phyloP scores from a whole-genome alignment of 2,113 vertebrate genomes.

The Psilopsiagon aymara region DNA sequence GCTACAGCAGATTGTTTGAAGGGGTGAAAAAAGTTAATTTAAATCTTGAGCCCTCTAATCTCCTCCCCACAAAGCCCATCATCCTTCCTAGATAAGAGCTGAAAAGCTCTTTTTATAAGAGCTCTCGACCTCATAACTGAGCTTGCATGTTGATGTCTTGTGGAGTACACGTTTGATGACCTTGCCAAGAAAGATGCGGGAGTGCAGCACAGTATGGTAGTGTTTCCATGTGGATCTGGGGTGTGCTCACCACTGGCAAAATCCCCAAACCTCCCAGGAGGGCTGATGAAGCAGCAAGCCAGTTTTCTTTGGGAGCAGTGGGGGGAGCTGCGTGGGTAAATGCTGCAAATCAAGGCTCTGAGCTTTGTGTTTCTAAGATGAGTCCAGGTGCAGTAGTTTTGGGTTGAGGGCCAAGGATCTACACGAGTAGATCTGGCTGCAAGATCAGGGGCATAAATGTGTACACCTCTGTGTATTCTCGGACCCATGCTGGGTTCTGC shows the following conservation, averaged over 20 bases:
- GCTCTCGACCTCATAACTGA: neutral
- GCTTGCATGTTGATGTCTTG: neutral
- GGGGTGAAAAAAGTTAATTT: neutral
- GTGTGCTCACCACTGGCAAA: neutral
- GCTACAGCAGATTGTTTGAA: neutral
- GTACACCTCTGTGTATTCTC: neutral
- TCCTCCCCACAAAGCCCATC: neutral
- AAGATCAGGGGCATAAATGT: neutral
- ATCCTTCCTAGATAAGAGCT: neutral
- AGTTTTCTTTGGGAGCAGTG: neutral
- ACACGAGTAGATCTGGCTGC: neutral
- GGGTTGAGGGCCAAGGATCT: neutral
- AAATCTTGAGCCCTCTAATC: neutral
- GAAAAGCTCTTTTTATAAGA: neutral
- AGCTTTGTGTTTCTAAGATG: neutral
- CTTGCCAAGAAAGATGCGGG: conserved; percentile 55
- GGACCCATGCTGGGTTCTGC: conserved; percentile 57
- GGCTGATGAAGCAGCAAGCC: neutral
- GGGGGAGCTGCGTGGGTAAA: neutral
- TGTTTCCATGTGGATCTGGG: neutral
- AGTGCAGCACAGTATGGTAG: neutral
- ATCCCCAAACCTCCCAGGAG: neutral
- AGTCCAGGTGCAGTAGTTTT: neutral
- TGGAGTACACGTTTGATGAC: conserved; percentile 57
- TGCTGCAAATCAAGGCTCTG: neutral